These are phyloP conservation scores for Pemphredon lugubris DNA, from an alignment of 2,888 invertebrate species.

Conservation along the genomic window DNA sequence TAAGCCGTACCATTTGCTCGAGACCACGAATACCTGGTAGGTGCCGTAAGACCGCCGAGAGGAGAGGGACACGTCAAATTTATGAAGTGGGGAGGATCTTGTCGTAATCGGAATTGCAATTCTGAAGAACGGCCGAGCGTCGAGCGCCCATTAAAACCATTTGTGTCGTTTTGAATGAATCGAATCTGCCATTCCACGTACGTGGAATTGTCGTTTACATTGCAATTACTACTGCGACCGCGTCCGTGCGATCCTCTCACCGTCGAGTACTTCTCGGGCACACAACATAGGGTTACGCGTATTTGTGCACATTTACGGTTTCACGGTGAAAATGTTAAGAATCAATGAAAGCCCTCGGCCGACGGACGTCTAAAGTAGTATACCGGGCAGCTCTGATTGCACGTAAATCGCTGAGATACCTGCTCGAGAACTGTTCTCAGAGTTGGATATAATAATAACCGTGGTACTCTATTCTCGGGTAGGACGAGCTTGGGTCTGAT, in stretches of 20 bases:
- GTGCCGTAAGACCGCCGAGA: constrained; percentile 7
- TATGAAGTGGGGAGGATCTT: constrained; percentile 18
- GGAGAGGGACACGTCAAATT: constrained; percentile 21
- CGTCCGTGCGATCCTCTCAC: too few relatives aligned
- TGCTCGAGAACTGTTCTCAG: constrained; percentile 1
- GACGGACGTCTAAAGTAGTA: too few relatives aligned
- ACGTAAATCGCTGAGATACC: constrained; percentile 19
- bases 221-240: too few relatives aligned
- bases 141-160: constrained; percentile 5
- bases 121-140: constrained; percentile 2
- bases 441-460: constrained; percentile 29
- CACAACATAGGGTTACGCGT: too few relatives aligned
- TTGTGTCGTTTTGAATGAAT: too few relatives aligned
- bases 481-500: constrained; percentile 43
- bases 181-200: too few relatives aligned
- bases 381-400: neutral
- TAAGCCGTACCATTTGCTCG: constrained; percentile 43
- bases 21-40: constrained; percentile 12
- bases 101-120: constrained; percentile 28
- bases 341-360: too few relatives aligned
- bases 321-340: too few relatives aligned
- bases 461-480: constrained; percentile 8
- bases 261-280: too few relatives aligned
- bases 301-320: too few relatives aligned
- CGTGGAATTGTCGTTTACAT: neutral